Evolutionary conservation across 2,888 invertebrate genomes (phyloP), one percentile per base, ranked within the genome.

Genomic region (Eugnorisma glareosa): DNA sequence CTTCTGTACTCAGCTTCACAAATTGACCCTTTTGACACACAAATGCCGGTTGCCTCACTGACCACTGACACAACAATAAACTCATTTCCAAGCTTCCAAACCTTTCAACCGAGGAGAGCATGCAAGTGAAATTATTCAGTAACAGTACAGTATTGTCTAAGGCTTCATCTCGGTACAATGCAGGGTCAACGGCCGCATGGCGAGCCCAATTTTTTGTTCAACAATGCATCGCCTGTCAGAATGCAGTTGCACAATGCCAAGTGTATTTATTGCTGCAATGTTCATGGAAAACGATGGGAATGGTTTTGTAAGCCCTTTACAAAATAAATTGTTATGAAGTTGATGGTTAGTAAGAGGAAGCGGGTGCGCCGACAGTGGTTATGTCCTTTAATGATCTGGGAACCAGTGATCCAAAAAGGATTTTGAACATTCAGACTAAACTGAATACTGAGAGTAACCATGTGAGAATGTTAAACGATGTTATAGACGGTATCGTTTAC

Each of bases 161-260:
- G 86, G 79, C 72, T 72, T 70, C 77, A 83, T 85, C 85, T 84
- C 77, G 28, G 51, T 74, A 80, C 81, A 86, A 77, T 59, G 75
- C n/a, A 37, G 76, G 86, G 87, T 86, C 86, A 88, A 74, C 57
- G 77, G 51, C 79, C 63, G 68, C 57, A 31, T 73, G 79, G 63
- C 80, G 76, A 76, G 81, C 89, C 86, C 85, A 87, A 81, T 77
- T 85, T 87, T 84, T 88, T 89, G 76, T 88, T 75, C 81, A 73
- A 88, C 87, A 86, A 82, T 86, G 84, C 84, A 83, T 83, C 75
- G 79, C 73, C 71, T 77, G 84, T 67, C 79, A 86, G 86, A 86
- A 79, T 89, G 89, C 87, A 88, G 79, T 89, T 89, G 83, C 89
- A 89, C 81, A 89, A 89, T 81, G 76, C 83, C 69, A 78, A 80